Percentiles rank a stretch among this genome's conserved stretches.
Evolutionary conservation across 2,797 vertebrate species (phyloP).

Genomic region (Chrosomus eos): DNA sequence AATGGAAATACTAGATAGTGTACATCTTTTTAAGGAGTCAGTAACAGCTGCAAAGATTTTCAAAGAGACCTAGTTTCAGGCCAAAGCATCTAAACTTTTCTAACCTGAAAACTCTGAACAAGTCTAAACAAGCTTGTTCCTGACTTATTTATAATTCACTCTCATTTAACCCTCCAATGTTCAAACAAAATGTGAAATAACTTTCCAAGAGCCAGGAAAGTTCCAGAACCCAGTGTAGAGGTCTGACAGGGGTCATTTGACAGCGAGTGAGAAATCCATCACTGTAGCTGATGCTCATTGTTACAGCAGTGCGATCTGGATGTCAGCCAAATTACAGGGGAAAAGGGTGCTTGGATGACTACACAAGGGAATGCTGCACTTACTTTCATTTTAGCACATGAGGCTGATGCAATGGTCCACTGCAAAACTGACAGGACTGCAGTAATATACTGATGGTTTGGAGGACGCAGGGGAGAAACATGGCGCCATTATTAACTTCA

Average conservation of each 20-base stretch:
- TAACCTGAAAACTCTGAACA: background rate
- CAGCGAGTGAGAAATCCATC: slow-evolving; percentile 48
- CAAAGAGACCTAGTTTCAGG: background rate
- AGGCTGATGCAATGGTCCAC: background rate
- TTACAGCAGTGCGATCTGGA: slow-evolving; percentile 20
- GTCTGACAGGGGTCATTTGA: slow-evolving; percentile 25
- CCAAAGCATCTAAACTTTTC: background rate
- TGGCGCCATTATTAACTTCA: background rate
- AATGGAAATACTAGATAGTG: background rate
- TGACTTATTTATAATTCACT: background rate
- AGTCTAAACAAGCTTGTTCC: slow-evolving; percentile 2
- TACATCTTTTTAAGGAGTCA: background rate
- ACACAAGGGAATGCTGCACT: slow-evolving; percentile 6
- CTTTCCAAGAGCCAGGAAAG: slow-evolving; percentile 20
- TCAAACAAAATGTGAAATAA: background rate
- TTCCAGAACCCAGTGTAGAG: slow-evolving; percentile 13
- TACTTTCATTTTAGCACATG: slow-evolving; percentile 32
- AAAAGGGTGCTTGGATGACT: slow-evolving; percentile 13
- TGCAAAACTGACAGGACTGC: slow-evolving; percentile 31
- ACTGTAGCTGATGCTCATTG: slow-evolving; percentile 13
- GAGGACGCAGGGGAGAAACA: slow-evolving; percentile 30
- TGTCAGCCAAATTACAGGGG: background rate
- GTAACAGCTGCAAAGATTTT: slow-evolving; percentile 1
- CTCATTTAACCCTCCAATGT: background rate
- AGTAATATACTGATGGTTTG: slow-evolving; percentile 31